Base-by-base conservation (phyloP, 2,113 vertebrate genomes). In the Lophius piscatorius region DNA sequence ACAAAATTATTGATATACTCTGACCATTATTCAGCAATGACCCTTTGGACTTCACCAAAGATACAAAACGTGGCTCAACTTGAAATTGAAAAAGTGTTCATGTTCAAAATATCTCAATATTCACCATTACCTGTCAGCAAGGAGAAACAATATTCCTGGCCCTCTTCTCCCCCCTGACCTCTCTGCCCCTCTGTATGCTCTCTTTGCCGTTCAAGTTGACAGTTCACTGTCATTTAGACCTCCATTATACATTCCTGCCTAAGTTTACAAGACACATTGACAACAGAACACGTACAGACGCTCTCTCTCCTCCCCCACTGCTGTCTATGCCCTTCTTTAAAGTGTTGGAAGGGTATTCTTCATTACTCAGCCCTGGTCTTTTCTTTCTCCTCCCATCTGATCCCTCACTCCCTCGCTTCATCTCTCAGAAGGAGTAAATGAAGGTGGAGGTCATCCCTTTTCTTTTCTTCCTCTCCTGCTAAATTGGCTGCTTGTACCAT, bases 401-500 rank as follows among this genome's bases (percentile, higher is more conserved):
- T 84, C 74, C 66, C 70, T 68, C 64, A 46, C 72, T 84, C 73
- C 68, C 9, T 51, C 79, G 63, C 80, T 61, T 82, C 72, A 71
- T 88, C 79, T 76, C 74, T 85, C 69, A 76, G 84, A 74, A 78
- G 78, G 76, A 88, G 81, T 82, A 74, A 87, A 87, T 86, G 69
- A 87, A 89, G 80, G 78, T 82, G 90, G 86, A 89, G 85, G 90
- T 90, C 86, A 90, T 65, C 66, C 68, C 83, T 82, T 80, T 75
- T 89, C 75, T 84, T 76, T 74, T 79, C 59, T 67, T 73, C 78
- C 78, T 83, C 84, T 90, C 77, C 72, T 78, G 66, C 78, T 90
- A 91, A 91, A 91, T 91, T 92, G 91, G 90, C 88, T 91, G 81
- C 80, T 79, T 59, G 86, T 80, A 77, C 85, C 65, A 65, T 78